Base-by-base conservation (phyloP, 2,113 vertebrate genomes). In the Urocolius indicus region DNA sequence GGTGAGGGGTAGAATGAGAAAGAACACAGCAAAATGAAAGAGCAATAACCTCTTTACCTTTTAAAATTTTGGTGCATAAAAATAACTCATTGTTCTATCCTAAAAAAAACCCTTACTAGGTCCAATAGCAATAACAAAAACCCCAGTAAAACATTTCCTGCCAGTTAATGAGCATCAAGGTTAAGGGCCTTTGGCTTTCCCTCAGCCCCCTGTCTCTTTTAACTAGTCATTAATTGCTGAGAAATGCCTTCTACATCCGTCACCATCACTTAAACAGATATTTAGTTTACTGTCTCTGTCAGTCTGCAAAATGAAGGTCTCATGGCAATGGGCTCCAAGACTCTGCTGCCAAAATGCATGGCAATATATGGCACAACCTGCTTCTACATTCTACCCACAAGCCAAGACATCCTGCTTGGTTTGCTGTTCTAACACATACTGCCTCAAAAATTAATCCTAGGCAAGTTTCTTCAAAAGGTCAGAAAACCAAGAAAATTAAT, bases 191-290 rank as follows among this genome's bases (percentile, higher is more conserved):
- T 90, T 76, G 81, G 54, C 88, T 94, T 92, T 96, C 36, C 49
- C 73, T 82, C 2, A 1, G 66, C 93, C 80, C 89, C 41, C 26
- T 34, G 69, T 81, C 86, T 94, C 80, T 86, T 49, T 93, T 86
- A 93, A 76, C 90, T 86, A 94, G 73, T 76, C 90, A 90, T 95
- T 94, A 96, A 95, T 81, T 93, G 85, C 85, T 68, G 66, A 96
- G 72, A 90, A 96, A 92, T 94, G 86, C 83, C 93, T 73, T 94
- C 80, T 81, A 49, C 62, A 84, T 94, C 83, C 69, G 1, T 93
- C 94, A 91, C 46, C 41, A 69, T 22, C 89, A 73, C 83, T 95
- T 84, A 89, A 93, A 91, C 58, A 91, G 88, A 93, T 90, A 92
- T 43, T 90, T 72, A 82, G 79, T 95, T 96, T 95, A 93, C 86